Conservation (phyloP, 2,797 vertebrate species). For the Borostomias antarcticus region DNA sequence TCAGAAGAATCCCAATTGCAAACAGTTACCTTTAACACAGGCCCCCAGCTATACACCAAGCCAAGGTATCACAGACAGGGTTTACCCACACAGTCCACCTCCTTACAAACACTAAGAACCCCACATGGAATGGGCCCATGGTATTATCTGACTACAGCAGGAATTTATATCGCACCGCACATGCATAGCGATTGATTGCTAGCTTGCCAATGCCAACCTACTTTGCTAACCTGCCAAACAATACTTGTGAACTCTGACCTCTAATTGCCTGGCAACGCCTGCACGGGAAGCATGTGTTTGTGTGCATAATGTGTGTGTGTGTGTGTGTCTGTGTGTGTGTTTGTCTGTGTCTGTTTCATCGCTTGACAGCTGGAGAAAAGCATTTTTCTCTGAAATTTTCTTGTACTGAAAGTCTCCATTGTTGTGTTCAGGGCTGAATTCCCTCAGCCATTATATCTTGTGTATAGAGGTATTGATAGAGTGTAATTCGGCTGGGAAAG, state of each 20-base stretch:
- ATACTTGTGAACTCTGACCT: constrained; percentile 11
- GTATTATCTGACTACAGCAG: not conserved
- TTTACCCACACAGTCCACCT: not conserved
- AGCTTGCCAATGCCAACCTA: not conserved
- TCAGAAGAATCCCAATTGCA: not conserved
- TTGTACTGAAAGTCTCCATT: not conserved
- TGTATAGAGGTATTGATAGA: not conserved
- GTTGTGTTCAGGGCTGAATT: constrained; percentile 1
- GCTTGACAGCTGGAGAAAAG: not conserved
- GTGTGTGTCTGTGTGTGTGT: not conserved
- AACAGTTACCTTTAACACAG: not conserved
- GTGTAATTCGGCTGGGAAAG: not conserved
- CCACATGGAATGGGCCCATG: not conserved
- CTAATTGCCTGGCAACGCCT: constrained; percentile 22
- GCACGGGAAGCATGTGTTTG: not conserved
- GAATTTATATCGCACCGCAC: not conserved
- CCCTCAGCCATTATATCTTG: not conserved
- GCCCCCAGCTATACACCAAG: not conserved
- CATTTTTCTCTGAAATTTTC: too few species aligned
- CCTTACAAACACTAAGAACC: not conserved
- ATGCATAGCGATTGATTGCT: not conserved
- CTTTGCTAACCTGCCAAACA: not conserved
- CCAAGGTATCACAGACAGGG: not conserved
- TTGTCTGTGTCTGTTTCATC: too few species aligned
- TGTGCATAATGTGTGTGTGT: not conserved